Evolutionary conservation across 37 sponge, comb jelly and placozoan species (phyloP).

Genomic region (Beroe ovata): DNA sequence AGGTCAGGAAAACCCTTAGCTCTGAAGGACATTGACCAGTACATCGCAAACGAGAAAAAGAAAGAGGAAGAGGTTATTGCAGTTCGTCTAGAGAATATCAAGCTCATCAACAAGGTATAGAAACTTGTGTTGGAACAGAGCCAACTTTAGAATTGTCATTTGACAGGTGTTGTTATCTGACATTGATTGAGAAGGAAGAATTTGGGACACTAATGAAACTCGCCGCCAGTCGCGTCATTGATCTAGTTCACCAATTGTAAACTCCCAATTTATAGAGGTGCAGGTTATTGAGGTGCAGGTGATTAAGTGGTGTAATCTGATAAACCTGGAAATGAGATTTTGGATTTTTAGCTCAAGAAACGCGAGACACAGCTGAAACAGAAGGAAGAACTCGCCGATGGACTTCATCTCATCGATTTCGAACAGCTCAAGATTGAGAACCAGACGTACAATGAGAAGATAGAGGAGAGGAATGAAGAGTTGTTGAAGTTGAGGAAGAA

Average conservation of each 20-base stretch:
- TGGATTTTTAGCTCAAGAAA: constrained; percentile 73
- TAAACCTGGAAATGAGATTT: too few relatives aligned
- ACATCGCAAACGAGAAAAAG: constrained; percentile 71
- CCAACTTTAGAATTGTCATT: too few relatives aligned
- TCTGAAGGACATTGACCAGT: constrained; percentile 76
- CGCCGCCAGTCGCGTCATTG: too few relatives aligned
- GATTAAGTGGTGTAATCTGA: too few relatives aligned
- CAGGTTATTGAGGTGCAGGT: too few relatives aligned
- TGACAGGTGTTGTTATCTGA: too few relatives aligned
- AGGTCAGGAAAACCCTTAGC: constrained; percentile 25
- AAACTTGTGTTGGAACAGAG: too few relatives aligned
- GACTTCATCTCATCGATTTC: constrained; percentile 97
- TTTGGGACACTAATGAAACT: too few relatives aligned
- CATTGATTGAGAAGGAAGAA: too few relatives aligned
- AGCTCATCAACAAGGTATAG: constrained; percentile 74
- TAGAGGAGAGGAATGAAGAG: constrained; percentile 97
- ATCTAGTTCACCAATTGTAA: too few relatives aligned
- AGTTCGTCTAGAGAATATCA: constrained; percentile 90
- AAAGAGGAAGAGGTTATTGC: constrained; percentile 82
- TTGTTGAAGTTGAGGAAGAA: constrained; percentile 86
- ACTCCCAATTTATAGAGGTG: too few relatives aligned
- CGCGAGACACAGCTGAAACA: constrained; percentile 80
- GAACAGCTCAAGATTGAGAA: constrained; percentile 99
- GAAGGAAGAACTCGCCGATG: constrained; percentile 95
- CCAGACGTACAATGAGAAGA: constrained; percentile 94